phyloP scores from a whole-genome alignment of 2,113 vertebrate species.

The Malurus cyaneus region DNA sequence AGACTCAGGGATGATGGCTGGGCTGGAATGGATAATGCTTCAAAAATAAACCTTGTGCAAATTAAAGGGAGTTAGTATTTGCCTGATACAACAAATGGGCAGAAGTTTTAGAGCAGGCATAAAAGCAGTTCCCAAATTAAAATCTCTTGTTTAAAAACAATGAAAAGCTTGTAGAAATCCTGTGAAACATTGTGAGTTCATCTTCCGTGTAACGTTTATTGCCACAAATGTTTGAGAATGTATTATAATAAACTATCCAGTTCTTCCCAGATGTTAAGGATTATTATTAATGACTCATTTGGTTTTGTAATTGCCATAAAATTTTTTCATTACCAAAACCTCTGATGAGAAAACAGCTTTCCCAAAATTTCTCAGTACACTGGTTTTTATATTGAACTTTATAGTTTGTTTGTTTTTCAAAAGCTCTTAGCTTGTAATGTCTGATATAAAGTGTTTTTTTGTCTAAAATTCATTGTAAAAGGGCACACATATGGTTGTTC shows the following conservation, averaged over 20 bases:
- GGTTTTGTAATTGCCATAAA: constrained; percentile 11
- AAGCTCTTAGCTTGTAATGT: background rate
- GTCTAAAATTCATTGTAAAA: background rate
- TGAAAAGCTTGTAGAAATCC: background rate
- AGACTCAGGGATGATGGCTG: background rate
- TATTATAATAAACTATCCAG: background rate
- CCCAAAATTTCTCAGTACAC: background rate
- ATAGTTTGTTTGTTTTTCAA: background rate
- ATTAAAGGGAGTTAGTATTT: background rate
- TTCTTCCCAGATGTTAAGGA: constrained; percentile 20
- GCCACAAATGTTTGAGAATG: background rate
- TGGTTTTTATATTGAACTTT: background rate
- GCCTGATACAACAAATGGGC: background rate
- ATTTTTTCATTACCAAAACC: constrained; percentile 24
- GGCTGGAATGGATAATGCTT: background rate
- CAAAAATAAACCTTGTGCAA: constrained; percentile 5
- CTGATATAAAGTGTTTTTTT: background rate
- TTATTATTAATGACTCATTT: constrained; percentile 38
- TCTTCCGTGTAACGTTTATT: background rate
- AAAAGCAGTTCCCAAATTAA: background rate
- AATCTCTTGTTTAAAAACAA: constrained; percentile 4
- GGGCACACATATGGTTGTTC: background rate
- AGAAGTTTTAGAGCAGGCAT: background rate
- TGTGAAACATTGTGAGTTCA: background rate
- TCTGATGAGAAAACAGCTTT: constrained; percentile 6